Conservation (phyloP, 2,888 invertebrate species). For the Hanleya hanleyi region DNA sequence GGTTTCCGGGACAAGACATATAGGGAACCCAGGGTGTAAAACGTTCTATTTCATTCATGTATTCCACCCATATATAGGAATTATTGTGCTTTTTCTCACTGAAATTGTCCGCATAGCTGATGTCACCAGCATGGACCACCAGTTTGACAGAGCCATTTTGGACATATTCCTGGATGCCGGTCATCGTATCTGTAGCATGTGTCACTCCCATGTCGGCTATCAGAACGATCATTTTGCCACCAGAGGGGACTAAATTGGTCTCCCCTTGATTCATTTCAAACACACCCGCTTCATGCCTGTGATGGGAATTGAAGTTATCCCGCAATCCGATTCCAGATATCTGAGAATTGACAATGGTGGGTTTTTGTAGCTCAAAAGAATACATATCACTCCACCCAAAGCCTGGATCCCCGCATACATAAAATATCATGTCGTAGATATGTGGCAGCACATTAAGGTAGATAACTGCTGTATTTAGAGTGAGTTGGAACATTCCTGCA, state of each 20-base stretch:
- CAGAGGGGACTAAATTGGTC: not conserved
- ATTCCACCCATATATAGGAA: conserved; percentile 39
- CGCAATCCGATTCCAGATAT: not conserved
- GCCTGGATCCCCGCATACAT: conserved; percentile 31
- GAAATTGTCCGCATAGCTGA: conserved; percentile 37
- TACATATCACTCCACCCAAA: conserved; percentile 30
- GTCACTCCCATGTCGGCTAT: conserved; percentile 36
- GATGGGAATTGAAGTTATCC: not conserved
- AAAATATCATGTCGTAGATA: conserved; percentile 16
- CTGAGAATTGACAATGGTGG: not conserved
- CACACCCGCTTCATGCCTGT: not conserved
- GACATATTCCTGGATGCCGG: conserved; percentile 18
- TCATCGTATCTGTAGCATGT: conserved; percentile 30
- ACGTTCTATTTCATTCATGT: conserved; percentile 34
- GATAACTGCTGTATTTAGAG: conserved; percentile 30
- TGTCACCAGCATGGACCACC: conserved; percentile 38
- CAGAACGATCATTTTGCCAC: conserved; percentile 23
- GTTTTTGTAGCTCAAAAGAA: not conserved
- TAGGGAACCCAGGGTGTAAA: conserved; percentile 38
- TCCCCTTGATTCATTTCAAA: not conserved
- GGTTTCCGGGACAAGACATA: conserved; percentile 42
- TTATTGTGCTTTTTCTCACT: conserved; percentile 24
- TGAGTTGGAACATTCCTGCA: not conserved
- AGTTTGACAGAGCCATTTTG: conserved; percentile 19
- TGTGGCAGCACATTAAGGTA: conserved; percentile 8